Base-by-base conservation (phyloP, 2,888 invertebrate species). In the Rhimphoctona megacephalus region DNA sequence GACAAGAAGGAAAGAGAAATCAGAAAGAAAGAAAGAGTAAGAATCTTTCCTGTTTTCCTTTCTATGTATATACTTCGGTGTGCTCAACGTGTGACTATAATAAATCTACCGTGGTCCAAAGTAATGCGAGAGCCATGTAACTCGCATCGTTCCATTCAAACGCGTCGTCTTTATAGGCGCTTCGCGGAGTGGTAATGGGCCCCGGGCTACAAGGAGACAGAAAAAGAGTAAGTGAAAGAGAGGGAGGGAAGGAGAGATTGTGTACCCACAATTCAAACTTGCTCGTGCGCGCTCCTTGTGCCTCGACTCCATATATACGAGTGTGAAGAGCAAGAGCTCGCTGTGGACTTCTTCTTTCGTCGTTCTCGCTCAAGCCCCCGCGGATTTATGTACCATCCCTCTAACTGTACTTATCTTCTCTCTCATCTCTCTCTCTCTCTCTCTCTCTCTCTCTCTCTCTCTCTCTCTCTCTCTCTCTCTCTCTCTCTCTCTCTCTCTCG, bases 161-260 rank as follows among this genome's bases (percentile, higher is more conserved):
- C 90, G 90, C 87, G 90, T 91, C 90, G 88, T 90, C 90, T 90
- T 91, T 90, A 89, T 90, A 88, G 76, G 87, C 86, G 88, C 88
- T 89, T 89, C 90, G 88, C 85, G 72, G 90, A 89, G 89, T 91
- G 89, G 91, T 91, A 92, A 92, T 92, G 90, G 92, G 87, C 90
- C 88, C 86, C 88, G 83, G 81, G 80, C 81, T 78, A 89, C 88
- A 89, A 89, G 46, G 36, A 22, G 25, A 30, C 49, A 54, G 36
- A 36, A 61, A 57, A 64, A 43, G 30, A 64, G 64, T 46, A n/a
- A 49, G 52, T n/a, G n/a, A 30, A 39, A 67, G 22, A 52, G 67
- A 22, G 46, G 14, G 17, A 81, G 81, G 22, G 33, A 57, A 54
- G 9, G 33, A 57, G 64, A n/a, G 54, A 46, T 66, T 81, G 91